These are phyloP conservation scores for Enteromius unitaeniatus DNA, from an alignment of 2,797 vertebrate species.

Conservation along the genomic window DNA sequence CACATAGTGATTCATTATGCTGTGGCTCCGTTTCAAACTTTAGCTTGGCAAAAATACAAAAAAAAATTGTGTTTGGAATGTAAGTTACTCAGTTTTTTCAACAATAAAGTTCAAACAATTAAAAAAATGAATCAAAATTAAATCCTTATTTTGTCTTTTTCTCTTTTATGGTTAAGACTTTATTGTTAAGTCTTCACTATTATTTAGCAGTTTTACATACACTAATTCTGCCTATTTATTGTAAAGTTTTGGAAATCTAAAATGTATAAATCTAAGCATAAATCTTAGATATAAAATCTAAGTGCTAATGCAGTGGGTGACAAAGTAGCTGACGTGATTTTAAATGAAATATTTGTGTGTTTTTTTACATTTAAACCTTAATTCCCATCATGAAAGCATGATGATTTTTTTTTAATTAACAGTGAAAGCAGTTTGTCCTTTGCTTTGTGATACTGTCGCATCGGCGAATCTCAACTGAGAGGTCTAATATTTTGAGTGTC, in stretches of 20 bases:
- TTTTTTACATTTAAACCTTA: neutral
- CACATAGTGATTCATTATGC: neutral
- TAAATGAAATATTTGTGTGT: neutral
- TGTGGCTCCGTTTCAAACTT: neutral
- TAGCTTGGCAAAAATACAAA: neutral
- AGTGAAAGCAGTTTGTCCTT: conserved; percentile 74
- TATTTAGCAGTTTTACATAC: neutral
- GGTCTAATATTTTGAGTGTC: conserved; percentile 1
- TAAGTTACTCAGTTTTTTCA: neutral
- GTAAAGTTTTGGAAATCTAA: neutral
- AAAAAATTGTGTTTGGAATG: neutral
- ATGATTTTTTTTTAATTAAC: conserved; percentile 56
- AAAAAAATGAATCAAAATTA: neutral
- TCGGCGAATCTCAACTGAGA: conserved; percentile 23
- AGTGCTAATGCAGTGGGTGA: neutral
- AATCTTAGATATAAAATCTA: no score
- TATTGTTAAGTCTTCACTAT: neutral
- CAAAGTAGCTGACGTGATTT: neutral
- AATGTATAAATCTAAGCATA: neutral
- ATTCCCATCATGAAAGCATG: neutral
- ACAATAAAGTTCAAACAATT: neutral
- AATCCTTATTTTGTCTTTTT: neutral
- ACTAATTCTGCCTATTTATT: neutral
- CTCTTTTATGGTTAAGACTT: neutral
- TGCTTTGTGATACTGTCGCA: conserved; percentile 66